Percentiles rank a stretch among this genome's conserved stretches.
These are phyloP conservation scores for Rhimphoctona megacephalus DNA, from an alignment of 2,888 invertebrate genomes.

Conservation along the genomic window DNA sequence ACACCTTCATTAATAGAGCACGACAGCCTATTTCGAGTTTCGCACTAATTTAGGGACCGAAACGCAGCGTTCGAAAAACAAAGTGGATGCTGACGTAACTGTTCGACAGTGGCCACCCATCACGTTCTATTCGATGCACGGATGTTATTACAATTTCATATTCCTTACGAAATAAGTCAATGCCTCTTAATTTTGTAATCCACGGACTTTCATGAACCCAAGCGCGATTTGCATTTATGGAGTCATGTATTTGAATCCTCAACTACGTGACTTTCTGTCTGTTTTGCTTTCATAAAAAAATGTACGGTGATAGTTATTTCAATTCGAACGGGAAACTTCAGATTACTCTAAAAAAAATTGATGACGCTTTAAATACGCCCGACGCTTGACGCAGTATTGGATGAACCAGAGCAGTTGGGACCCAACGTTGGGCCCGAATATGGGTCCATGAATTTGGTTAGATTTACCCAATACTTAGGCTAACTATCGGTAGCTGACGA, in stretches of 20 bases:
- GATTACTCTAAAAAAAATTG: no score
- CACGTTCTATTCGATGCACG: not conserved
- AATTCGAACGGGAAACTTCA: no score
- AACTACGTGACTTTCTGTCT: no score
- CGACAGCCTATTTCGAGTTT: slow-evolving; percentile 60
- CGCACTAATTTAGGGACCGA: slow-evolving; percentile 46
- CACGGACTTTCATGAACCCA: not conserved
- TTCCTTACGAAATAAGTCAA: not conserved
- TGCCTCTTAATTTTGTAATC: not conserved
- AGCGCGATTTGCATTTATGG: not conserved
- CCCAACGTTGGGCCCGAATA: no score
- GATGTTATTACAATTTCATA: not conserved
- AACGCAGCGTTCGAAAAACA: slow-evolving; percentile 36
- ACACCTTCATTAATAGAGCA: slow-evolving; percentile 32
- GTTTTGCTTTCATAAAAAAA: no score
- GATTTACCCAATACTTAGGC: no score
- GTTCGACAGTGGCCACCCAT: slow-evolving; percentile 20
- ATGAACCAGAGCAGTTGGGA: no score
- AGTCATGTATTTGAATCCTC: not conserved
- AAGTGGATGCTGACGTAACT: not conserved
- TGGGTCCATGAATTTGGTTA: no score
- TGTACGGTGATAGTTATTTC: no score
- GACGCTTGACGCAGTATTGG: no score
- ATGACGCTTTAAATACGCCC: no score
- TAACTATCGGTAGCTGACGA: no score